Evolutionary conservation across 2,113 vertebrate species (phyloP).

Genomic region (Larimichthys polyactis): DNA sequence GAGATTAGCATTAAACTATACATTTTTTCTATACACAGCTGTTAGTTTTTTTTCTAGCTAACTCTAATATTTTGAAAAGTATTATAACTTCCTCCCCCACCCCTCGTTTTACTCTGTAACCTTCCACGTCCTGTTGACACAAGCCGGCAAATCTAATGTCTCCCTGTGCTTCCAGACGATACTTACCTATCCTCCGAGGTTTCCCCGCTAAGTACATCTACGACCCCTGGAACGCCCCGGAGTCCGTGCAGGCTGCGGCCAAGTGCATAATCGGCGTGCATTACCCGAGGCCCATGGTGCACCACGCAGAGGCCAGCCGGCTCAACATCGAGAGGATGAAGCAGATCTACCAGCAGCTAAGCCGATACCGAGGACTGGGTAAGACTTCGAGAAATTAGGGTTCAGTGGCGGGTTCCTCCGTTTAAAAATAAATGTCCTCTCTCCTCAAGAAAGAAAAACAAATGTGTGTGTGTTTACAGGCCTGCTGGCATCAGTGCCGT

Average conservation of each 20-base stretch:
- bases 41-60: neutral
- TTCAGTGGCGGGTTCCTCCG: neutral
- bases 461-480: conserved; percentile 60
- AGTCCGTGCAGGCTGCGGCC: conserved; percentile 83
- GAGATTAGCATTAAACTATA: neutral
- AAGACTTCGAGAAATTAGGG: neutral
- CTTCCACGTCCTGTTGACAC: conserved; percentile 16
- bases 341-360: conserved; percentile 88
- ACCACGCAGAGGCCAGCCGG: conserved; percentile 85
- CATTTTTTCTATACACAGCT: neutral
- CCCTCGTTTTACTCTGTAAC: neutral
- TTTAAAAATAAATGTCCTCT: neutral
- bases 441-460: neutral
- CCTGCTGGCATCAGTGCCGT: conserved; percentile 85
- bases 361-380: conserved; percentile 86
- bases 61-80: neutral
- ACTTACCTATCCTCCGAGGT: conserved; percentile 86
- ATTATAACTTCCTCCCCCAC: neutral
- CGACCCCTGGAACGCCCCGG: conserved; percentile 86
- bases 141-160: conserved; percentile 59
- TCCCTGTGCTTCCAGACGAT: conserved; percentile 84
- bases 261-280: conserved; percentile 86
- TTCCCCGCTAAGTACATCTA: conserved; percentile 88
- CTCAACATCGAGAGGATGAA: conserved; percentile 90
- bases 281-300: conserved; percentile 87